phyloP scores from a whole-genome alignment of 2,113 vertebrate genomes.

The Hemichromis elongatus region DNA sequence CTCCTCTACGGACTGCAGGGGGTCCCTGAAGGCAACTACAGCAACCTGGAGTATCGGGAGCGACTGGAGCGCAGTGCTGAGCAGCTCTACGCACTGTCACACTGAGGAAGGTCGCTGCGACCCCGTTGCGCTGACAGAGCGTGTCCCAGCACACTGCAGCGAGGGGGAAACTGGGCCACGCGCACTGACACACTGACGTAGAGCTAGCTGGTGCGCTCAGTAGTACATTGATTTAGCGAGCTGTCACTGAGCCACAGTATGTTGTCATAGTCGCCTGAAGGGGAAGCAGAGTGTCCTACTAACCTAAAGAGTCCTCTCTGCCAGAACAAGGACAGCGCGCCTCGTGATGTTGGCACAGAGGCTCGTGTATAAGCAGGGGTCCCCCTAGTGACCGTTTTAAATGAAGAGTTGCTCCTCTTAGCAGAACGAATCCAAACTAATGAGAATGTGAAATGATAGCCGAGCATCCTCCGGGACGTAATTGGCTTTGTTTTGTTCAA shows the following conservation, averaged over 20 bases:
- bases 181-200: not conserved
- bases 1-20: slow-evolving; percentile 65
- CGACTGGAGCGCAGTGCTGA: slow-evolving; percentile 55
- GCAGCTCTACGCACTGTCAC: slow-evolving; percentile 57
- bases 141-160: not conserved
- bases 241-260: not conserved
- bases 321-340: not conserved
- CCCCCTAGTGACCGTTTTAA: slow-evolving; percentile 38
- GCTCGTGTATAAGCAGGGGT: not conserved
- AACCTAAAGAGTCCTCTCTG: slow-evolving; percentile 4
- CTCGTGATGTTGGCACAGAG: not conserved
- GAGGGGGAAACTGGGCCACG: not conserved
- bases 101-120: not conserved
- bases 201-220: not conserved
- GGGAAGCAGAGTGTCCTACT: slow-evolving; percentile 27
- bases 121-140: not conserved
- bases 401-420: not conserved
- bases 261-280: slow-evolving; percentile 17
- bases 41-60: slow-evolving; percentile 73
- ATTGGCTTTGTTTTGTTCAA: slow-evolving; percentile 28
- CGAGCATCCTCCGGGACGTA: not conserved
- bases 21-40: slow-evolving; percentile 73
- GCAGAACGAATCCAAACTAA: slow-evolving; percentile 28
- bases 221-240: not conserved
- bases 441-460: slow-evolving; percentile 1